Conservation (phyloP, 1,140 invertebrate species). For the Temnothorax nylanderi region DNA sequence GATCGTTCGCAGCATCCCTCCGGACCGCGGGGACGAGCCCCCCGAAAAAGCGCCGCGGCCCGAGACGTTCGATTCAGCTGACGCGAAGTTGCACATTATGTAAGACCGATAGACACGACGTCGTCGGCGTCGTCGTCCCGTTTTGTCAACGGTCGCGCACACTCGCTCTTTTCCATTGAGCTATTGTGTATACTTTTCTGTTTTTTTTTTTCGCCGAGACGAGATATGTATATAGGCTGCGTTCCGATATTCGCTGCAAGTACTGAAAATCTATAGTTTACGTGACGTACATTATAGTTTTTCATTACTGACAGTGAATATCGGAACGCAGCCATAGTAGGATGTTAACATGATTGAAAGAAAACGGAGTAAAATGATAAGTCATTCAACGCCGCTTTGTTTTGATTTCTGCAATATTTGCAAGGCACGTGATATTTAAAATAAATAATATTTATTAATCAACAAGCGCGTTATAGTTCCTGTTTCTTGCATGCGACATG, state of each 20-base stretch:
- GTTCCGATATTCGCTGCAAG: too few relatives aligned
- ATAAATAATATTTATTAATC: not conserved
- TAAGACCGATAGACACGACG: not conserved
- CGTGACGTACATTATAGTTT: too few relatives aligned
- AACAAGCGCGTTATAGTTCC: too few relatives aligned
- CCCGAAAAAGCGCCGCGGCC: slow-evolving; percentile 1
- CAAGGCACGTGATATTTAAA: not conserved
- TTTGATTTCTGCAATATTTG: not conserved
- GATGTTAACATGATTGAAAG: not conserved
- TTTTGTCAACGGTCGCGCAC: slow-evolving; percentile 28
- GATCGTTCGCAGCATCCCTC: slow-evolving; percentile 15
- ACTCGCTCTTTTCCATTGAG: not conserved
- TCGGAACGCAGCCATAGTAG: too few relatives aligned
- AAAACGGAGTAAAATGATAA: not conserved
- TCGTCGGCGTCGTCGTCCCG: not conserved
- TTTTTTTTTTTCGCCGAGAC: not conserved
- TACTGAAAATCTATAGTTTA: too few relatives aligned
- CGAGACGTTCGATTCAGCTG: slow-evolving; percentile 20
- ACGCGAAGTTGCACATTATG: slow-evolving; percentile 16
- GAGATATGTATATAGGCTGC: too few relatives aligned
- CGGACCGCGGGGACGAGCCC: not conserved
- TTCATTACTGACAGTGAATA: too few relatives aligned
- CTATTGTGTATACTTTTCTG: not conserved
- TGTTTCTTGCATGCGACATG: too few relatives aligned
- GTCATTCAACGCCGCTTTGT: not conserved